phyloP scores from a whole-genome alignment of 2,888 invertebrate genomes.

The Hypomecis atomaria region DNA sequence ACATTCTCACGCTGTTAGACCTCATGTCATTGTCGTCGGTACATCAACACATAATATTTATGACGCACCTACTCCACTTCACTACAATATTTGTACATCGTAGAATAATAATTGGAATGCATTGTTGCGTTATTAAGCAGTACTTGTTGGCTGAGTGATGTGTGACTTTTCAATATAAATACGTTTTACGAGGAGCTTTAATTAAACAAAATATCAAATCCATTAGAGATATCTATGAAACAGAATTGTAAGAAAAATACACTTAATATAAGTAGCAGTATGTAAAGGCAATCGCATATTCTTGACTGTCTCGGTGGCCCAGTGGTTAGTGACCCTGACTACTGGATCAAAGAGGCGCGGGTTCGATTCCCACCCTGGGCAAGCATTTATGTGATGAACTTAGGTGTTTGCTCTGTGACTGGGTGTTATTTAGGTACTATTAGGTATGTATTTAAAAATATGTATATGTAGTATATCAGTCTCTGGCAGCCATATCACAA shows the following conservation, averaged over 20 bases:
- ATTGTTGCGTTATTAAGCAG: slow-evolving; percentile 27
- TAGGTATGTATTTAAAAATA: no score
- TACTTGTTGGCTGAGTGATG: slow-evolving; percentile 23
- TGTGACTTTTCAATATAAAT: slow-evolving; percentile 18
- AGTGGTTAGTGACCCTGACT: no score
- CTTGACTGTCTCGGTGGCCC: no score
- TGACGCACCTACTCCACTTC: slow-evolving; percentile 31
- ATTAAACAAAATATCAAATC: slow-evolving; percentile 4
- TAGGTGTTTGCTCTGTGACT: no score
- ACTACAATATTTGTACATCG: slow-evolving; percentile 32
- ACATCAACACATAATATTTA: slow-evolving; percentile 54
- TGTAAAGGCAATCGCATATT: no score
- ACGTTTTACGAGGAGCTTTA: slow-evolving; percentile 1
- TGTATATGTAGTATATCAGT: no score
- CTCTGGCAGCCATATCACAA: no score
- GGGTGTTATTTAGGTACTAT: no score
- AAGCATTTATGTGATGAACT: no score
- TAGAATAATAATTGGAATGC: slow-evolving; percentile 32
- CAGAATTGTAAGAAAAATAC: background rate
- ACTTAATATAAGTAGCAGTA: no score
- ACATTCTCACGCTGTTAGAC: slow-evolving; percentile 60
- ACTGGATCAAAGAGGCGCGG: no score
- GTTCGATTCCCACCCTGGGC: no score
- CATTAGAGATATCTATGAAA: background rate
- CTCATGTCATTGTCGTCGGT: slow-evolving; percentile 60